Evolutionary conservation across 2,113 vertebrate genomes (phyloP).

Genomic region (Eudyptes chrysolophus): DNA sequence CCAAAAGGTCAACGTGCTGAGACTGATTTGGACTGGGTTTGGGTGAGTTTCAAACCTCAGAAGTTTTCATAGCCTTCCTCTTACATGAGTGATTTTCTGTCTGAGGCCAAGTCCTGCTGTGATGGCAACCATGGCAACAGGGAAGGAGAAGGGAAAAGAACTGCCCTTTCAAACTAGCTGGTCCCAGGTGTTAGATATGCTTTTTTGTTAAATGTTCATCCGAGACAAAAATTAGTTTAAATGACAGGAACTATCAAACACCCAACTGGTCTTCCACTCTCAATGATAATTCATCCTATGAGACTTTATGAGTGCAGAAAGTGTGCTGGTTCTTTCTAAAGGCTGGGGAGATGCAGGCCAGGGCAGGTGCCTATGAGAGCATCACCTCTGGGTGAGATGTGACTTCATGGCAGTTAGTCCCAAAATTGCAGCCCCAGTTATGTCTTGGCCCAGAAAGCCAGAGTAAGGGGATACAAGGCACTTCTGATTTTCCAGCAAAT

Average conservation of each 20-base stretch:
- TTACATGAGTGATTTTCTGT: neutral
- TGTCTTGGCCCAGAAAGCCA: neutral
- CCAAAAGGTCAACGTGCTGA: neutral
- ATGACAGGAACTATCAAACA: neutral
- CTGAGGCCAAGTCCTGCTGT: slow-evolving; percentile 6
- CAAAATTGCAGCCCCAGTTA: neutral
- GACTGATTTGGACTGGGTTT: neutral
- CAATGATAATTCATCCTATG: neutral
- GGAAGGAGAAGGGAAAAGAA: neutral
- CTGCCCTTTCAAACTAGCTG: neutral
- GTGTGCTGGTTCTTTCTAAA: neutral
- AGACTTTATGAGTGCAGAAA: neutral
- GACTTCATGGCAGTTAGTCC: neutral
- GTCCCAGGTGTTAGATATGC: neutral
- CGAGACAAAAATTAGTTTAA: neutral
- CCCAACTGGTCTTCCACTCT: neutral
- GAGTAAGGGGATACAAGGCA: neutral
- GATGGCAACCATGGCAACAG: neutral
- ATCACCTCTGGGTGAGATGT: neutral
- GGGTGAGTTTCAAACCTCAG: slow-evolving; percentile 9
- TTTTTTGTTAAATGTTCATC: neutral
- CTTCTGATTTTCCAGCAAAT: neutral
- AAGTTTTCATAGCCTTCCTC: neutral
- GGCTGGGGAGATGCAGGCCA: neutral
- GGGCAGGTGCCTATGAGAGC: neutral